Conservation (phyloP, 2,888 invertebrate genomes). For the Melanostoma mellinum region DNA sequence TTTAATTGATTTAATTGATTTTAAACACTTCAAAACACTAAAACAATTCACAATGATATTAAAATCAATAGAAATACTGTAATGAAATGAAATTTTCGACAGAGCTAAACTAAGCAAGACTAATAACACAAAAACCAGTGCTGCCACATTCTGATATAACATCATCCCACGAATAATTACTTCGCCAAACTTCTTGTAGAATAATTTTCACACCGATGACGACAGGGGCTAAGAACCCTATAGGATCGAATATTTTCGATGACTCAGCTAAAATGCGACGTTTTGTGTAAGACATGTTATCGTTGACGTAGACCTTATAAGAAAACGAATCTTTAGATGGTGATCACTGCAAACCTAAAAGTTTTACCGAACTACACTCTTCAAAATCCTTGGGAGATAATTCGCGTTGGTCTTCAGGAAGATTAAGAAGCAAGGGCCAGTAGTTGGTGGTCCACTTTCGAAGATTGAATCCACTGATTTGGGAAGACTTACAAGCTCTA, state of each 20-base stretch:
- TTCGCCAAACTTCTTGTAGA: slow-evolving; percentile 65
- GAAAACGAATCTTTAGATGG: slow-evolving; percentile 38
- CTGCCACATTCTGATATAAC: slow-evolving; percentile 40
- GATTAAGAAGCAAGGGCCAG: slow-evolving; percentile 12
- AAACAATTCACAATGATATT: no score
- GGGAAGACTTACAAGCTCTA: slow-evolving; percentile 16
- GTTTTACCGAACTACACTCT: slow-evolving; percentile 33
- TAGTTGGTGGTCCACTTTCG: slow-evolving; percentile 27
- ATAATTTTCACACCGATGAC: slow-evolving; percentile 61
- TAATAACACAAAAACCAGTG: no score
- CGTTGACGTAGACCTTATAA: slow-evolving; percentile 33
- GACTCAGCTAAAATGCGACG: slow-evolving; percentile 20
- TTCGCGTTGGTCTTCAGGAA: slow-evolving; percentile 19
- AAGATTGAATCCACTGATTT: slow-evolving; percentile 24
- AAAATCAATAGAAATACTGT: no score
- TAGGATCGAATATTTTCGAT: slow-evolving; percentile 54
- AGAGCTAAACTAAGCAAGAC: no score
- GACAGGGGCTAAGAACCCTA: slow-evolving; percentile 64
- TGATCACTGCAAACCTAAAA: slow-evolving; percentile 66
- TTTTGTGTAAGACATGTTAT: background rate
- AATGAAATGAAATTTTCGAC: no score
- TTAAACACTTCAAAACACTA: no score
- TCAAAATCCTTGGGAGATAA: slow-evolving; percentile 20
- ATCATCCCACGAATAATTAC: slow-evolving; percentile 56
- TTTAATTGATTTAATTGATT: no score